phyloP scores from a whole-genome alignment of 2,797 vertebrate genomes.

The Eremophila alpestris region DNA sequence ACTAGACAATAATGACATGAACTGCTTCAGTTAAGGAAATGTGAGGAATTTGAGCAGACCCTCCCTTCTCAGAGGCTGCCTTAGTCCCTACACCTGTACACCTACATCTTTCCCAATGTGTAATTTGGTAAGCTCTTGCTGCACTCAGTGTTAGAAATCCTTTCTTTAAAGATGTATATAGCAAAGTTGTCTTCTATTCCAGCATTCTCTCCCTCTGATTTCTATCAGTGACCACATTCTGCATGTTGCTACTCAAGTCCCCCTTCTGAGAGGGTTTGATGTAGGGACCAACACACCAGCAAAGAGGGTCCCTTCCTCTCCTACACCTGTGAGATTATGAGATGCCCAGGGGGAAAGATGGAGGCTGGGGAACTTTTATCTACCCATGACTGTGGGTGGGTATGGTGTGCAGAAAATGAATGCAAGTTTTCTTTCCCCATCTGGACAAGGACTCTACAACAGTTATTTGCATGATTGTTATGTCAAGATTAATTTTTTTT shows the following conservation, averaged over 20 bases:
- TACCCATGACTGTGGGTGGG: too few species aligned
- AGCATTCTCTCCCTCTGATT: not conserved
- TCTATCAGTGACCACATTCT: not conserved
- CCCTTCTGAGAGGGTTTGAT: not conserved
- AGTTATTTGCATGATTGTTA: not conserved
- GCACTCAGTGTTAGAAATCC: not conserved
- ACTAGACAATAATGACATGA: not conserved
- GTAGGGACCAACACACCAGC: not conserved
- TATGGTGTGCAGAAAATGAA: not conserved
- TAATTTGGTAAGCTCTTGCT: not conserved
- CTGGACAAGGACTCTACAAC: not conserved
- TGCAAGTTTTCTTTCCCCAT: not conserved
- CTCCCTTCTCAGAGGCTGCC: not conserved
- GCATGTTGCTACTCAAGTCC: not conserved
- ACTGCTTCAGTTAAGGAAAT: not conserved
- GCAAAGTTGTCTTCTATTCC: not conserved
- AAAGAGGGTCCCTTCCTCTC: not conserved
- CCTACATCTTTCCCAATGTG: not conserved
- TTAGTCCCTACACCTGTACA: not conserved
- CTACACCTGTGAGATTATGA: not conserved
- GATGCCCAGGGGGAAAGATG: not conserved
- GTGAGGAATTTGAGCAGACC: not conserved
- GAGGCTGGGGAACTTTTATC: not conserved
- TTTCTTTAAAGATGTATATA: not conserved
- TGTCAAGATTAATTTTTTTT: not conserved